Evolutionary conservation across 2,888 invertebrate genomes (phyloP).

Genomic region (Acrocyrtus sp.): DNA sequence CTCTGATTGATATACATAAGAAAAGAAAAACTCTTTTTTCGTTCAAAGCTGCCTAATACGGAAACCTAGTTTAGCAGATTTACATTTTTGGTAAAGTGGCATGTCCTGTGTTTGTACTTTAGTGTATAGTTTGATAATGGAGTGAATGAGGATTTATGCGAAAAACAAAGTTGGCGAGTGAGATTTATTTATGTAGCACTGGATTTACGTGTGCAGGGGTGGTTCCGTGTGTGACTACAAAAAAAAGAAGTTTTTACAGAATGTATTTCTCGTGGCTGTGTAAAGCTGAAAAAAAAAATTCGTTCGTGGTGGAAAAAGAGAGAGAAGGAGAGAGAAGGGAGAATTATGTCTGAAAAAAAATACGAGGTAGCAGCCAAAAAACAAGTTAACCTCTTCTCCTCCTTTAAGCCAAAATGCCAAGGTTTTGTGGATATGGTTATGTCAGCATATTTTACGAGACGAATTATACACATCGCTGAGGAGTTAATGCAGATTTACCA

Average conservation of each 20-base stretch:
- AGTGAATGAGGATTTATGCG: neutral
- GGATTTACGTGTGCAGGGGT: slow-evolving; percentile 38
- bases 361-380: neutral
- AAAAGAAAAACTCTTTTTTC: neutral
- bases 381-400: neutral
- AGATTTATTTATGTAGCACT: slow-evolving; percentile 32
- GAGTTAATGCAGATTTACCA: neutral
- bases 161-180: slow-evolving; percentile 5
- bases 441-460: neutral
- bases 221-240: slow-evolving; percentile 18
- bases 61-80: neutral
- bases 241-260: no score
- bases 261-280: no score
- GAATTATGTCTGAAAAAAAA: neutral
- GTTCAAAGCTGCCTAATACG: neutral
- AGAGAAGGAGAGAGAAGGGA: no score
- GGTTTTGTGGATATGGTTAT: neutral
- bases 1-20: neutral
- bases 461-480: no score
- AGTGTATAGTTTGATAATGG: neutral
- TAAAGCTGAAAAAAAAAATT: no score
- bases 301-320: no score
- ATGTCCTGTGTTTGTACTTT: neutral
- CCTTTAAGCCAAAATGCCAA: neutral
- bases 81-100: neutral